A percentile compares a stretch with the other conserved stretches of the same genome.
phyloP scores from a whole-genome alignment of 92 coral and sea anemone genomes.

The Phenganax stokvisi region DNA sequence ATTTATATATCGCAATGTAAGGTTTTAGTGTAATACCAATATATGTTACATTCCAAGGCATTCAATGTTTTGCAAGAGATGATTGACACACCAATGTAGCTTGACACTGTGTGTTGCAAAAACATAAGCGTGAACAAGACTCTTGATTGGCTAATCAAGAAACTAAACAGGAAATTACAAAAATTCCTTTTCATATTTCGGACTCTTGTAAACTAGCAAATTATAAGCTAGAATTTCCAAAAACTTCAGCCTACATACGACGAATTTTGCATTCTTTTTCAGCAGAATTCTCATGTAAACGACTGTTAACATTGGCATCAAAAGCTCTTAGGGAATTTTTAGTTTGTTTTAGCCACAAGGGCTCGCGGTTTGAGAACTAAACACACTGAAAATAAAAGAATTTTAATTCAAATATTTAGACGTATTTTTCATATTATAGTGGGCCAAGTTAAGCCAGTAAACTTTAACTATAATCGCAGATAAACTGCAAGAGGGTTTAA shows the following conservation, averaged over 20 bases:
- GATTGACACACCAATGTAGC: conserved; percentile 1
- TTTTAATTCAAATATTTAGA: neutral
- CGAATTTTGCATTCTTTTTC: neutral
- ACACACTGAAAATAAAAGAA: neutral
- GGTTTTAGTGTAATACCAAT: neutral
- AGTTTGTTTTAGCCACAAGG: neutral
- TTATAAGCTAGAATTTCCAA: neutral
- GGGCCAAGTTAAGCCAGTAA: neutral
- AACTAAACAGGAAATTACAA: conserved; percentile 18
- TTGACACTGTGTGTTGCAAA: neutral
- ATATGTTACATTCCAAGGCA: neutral
- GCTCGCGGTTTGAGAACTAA: neutral
- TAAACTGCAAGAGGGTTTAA: neutral
- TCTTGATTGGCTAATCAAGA: neutral
- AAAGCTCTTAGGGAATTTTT: neutral
- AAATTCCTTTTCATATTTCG: conserved; percentile 13
- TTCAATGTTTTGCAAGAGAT: neutral
- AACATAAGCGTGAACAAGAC: neutral
- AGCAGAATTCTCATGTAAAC: too few relatives aligned
- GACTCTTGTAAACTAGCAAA: neutral
- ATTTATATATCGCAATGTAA: neutral
- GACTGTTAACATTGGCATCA: too few relatives aligned
- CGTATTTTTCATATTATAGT: neutral
- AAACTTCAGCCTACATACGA: neutral
- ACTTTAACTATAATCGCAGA: neutral